Evolutionary conservation across 2,113 vertebrate genomes (phyloP).

Genomic region (Montifringilla adamsi): DNA sequence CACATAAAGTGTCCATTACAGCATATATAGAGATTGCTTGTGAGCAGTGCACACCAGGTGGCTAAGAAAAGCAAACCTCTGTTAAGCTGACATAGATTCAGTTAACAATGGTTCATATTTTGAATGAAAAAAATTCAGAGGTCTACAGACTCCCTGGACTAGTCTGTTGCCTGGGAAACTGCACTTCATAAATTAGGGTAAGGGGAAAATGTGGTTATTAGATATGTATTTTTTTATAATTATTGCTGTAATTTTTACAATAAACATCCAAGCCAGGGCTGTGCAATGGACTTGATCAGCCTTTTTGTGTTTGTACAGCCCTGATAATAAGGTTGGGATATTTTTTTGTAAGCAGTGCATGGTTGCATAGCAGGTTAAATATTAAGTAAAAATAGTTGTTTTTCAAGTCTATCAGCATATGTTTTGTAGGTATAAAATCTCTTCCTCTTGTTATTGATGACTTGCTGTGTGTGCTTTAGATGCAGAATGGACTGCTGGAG

Average conservation of each 20-base stretch:
- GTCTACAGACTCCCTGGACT: background rate
- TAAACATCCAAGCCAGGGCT: background rate
- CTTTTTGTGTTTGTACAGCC: background rate
- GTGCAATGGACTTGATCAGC: background rate
- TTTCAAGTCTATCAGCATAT: background rate
- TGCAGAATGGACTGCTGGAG: background rate
- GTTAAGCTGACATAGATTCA: background rate
- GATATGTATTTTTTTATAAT: background rate
- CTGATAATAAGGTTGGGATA: background rate
- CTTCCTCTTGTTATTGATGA: background rate
- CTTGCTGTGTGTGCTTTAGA: background rate
- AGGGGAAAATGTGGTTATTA: background rate
- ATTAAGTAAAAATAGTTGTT: background rate
- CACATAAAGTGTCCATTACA: background rate
- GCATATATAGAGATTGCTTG: background rate
- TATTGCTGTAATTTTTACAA: background rate
- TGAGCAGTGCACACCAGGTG: background rate
- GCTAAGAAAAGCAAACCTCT: background rate
- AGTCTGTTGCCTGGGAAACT: constrained; percentile 49
- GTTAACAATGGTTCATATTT: background rate
- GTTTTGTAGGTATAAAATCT: background rate
- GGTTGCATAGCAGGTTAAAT: background rate
- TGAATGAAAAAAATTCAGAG: background rate
- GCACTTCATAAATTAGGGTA: background rate
- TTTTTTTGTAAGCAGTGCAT: background rate